phyloP scores from a whole-genome alignment of 2,888 invertebrate genomes.

The Criorhina ranunculi region DNA sequence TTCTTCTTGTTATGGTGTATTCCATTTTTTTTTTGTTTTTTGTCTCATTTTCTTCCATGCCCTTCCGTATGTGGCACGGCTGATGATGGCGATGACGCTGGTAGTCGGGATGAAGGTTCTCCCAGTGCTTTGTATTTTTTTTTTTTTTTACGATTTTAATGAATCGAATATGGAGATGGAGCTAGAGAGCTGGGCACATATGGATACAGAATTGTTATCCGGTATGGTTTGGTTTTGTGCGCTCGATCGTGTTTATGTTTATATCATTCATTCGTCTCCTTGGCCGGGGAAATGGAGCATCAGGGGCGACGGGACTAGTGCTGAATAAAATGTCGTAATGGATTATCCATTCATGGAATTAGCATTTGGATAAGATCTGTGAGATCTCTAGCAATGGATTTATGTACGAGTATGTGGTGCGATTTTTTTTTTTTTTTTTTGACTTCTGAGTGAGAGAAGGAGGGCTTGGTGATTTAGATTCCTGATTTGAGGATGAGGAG shows the following conservation, averaged over 20 bases:
- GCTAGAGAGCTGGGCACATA: conserved; percentile 50
- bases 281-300: conserved; percentile 57
- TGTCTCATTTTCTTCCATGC: conserved; percentile 43
- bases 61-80: conserved; percentile 57
- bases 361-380: conserved; percentile 58
- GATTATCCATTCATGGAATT: conserved; percentile 72
- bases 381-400: conserved; percentile 37
- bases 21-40: conserved; percentile 14
- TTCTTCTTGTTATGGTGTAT: conserved; percentile 57
- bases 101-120: conserved; percentile 58
- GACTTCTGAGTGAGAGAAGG: not conserved
- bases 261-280: conserved; percentile 61
- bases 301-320: not conserved
- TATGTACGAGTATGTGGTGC: conserved; percentile 35
- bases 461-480: not conserved
- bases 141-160: conserved; percentile 54
- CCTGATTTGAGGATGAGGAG: too few species aligned
- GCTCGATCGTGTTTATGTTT: conserved; percentile 65
- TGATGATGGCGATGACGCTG: conserved; percentile 51
- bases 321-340: conserved; percentile 68
- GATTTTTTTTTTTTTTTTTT: not conserved
- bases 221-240: conserved; percentile 56
- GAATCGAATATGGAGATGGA: conserved; percentile 59
- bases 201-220: conserved; percentile 67
- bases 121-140: conserved; percentile 21